Evolutionary conservation across 2,113 vertebrate species (phyloP), one percentile per base, ranked within the genome.

Genomic region (Lasiurus cinereus): DNA sequence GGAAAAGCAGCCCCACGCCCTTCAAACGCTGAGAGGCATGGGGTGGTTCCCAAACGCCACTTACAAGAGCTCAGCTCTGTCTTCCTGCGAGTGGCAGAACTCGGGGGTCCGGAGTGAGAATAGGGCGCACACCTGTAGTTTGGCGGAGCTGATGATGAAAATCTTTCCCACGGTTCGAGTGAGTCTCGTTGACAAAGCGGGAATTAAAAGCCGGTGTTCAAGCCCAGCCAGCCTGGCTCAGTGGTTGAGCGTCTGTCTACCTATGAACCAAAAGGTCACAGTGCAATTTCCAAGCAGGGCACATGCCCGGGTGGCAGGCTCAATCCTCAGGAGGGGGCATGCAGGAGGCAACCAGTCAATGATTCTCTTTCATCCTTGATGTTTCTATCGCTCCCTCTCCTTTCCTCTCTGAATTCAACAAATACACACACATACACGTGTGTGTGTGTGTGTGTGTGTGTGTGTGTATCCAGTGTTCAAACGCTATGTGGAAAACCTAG

Each of bases 11-110:
- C 31, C 31, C 21, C 79, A 59, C 21, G 62, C 39, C 39, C 15
- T 80, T 54, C 46, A 69, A 92, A 39, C 18, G 77, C 9, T 29
- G 18, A 69, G 54, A 48, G 43, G 92, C 33, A 0, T 83, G 18
- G 46, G 78, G 12, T 72, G 29, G 6, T 78, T 94, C 93, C 59
- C 87, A 94, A 76, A 83, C 80, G 46, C 86, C 66, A 46, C 48
- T 62, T 78, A 31, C 18, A 46, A 13, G 90, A 39, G 70, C 91
- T 86, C 84, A 39, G 70, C 91, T 83, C 84, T 82, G 31, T 87
- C 64, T 94, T 87, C 48, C 64, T 90, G 59, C 36, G 33, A 91
- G 89, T 8, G 13, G 33, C 66, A 48, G 31, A 18, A 87, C 10
- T 31, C 74, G 74, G 10, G 29, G 52, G 91, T 94, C 89, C 66